A percentile compares a stretch with the other conserved stretches of the same genome.
Evolutionary conservation across 2,888 invertebrate species (phyloP).

Genomic region (Ceratothoa steindachneri): DNA sequence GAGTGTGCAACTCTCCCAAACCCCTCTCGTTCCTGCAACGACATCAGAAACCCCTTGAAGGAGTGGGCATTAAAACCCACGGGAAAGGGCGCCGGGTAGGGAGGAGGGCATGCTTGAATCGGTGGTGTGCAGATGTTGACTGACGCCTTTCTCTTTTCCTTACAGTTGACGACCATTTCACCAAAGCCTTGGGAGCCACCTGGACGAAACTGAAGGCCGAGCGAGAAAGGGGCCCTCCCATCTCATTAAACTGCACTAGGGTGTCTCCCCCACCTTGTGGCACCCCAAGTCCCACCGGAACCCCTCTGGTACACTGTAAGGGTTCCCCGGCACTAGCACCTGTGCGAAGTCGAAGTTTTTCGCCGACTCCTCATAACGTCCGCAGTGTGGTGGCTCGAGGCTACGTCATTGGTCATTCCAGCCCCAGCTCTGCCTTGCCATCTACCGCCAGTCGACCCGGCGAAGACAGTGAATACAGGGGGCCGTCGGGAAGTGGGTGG

Average conservation of each 20-base stretch:
- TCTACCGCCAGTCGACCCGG: not conserved
- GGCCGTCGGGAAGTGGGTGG: no score
- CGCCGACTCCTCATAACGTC: not conserved
- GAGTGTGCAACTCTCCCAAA: no score
- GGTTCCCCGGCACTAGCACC: not conserved
- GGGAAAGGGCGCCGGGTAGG: no score
- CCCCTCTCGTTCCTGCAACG: no score
- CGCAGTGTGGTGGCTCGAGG: not conserved
- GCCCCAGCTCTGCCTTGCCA: not conserved
- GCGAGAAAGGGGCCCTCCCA: not conserved
- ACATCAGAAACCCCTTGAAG: no score
- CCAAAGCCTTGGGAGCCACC: constrained; percentile 77
- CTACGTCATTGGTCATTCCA: not conserved
- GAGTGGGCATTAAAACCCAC: no score
- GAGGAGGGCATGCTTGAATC: no score
- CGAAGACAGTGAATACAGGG: not conserved
- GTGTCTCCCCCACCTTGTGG: constrained; percentile 4
- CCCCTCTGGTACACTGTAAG: not conserved
- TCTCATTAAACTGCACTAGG: not conserved
- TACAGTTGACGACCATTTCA: constrained; percentile 86
- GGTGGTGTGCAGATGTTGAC: no score
- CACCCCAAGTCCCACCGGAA: not conserved
- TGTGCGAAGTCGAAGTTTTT: not conserved
- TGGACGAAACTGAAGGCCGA: constrained; percentile 60
- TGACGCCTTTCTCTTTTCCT: no score